Percentiles rank a stretch among this genome's conserved stretches.
Evolutionary conservation across 2,113 vertebrate species (phyloP).

Genomic region (Eclectus roratus): DNA sequence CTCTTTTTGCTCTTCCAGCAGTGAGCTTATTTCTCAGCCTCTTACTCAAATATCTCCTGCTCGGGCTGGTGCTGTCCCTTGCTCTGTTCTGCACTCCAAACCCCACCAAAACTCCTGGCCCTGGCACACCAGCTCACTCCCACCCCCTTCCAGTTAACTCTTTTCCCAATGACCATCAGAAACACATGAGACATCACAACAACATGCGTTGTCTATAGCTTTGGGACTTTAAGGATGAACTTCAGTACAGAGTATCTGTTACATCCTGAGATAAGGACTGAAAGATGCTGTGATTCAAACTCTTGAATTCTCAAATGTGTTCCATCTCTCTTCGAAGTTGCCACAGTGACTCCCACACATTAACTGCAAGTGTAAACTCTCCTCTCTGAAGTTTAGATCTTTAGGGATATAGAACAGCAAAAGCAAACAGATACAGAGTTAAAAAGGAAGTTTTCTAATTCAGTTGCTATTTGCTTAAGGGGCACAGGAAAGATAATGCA

Average conservation of each 20-base stretch:
- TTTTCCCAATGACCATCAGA: neutral
- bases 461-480: neutral
- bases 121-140: neutral
- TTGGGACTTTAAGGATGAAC: neutral
- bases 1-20: neutral
- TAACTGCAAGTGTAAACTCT: neutral
- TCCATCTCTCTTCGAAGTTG: neutral
- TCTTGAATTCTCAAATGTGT: neutral
- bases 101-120: neutral
- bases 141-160: neutral
- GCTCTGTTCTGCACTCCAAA: neutral
- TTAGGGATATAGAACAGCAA: neutral
- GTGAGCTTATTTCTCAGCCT: neutral
- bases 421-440: neutral
- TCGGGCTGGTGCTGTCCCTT: neutral
- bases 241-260: neutral
- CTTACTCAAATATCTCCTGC: neutral
- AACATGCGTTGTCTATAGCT: neutral
- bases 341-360: neutral
- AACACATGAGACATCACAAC: neutral
- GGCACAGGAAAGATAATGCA: neutral
- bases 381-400: neutral
- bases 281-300: neutral
- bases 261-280: neutral
- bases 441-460: neutral